Conservation (phyloP, 2,888 invertebrate species). For the Andrena bucephala region DNA sequence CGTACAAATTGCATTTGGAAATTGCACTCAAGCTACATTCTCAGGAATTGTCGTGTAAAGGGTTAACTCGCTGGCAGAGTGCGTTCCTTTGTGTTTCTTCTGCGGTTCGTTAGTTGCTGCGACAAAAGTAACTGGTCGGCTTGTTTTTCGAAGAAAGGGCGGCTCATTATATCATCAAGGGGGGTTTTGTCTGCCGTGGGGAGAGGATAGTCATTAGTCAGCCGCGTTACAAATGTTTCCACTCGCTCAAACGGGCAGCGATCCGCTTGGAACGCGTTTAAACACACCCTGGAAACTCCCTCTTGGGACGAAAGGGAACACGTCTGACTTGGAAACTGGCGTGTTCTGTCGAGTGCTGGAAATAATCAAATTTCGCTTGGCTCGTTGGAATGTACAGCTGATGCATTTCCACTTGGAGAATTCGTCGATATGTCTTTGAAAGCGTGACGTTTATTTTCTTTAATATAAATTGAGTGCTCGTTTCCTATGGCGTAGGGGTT, state of each 20-base stretch:
- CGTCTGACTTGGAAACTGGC: background rate
- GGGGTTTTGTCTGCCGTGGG: background rate
- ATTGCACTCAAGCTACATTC: conserved; percentile 14
- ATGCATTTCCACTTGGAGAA: background rate
- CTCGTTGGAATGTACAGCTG: background rate
- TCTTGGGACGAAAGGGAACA: background rate
- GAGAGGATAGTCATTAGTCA: conserved; percentile 36
- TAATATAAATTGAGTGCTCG: too few relatives aligned
- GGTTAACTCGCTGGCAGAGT: conserved; percentile 16
- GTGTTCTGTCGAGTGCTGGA: background rate
- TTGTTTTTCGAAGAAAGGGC: background rate
- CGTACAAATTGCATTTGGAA: background rate
- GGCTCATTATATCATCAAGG: conserved; percentile 4
- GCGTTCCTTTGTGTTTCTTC: conserved; percentile 25
- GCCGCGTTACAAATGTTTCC: conserved; percentile 48
- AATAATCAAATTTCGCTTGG: conserved; percentile 15
- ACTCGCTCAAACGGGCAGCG: conserved; percentile 22
- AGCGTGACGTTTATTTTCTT: background rate
- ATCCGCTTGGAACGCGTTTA: conserved; percentile 6
- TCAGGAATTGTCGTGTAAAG: conserved; percentile 21
- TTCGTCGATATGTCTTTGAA: background rate
- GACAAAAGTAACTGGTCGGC: conserved; percentile 21
- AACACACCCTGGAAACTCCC: background rate
- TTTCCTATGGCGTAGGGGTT: too few relatives aligned
- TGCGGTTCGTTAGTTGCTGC: conserved; percentile 10